Base-by-base conservation (phyloP, 1,140 invertebrate genomes). In the Caenorhabditis inopinata region DNA sequence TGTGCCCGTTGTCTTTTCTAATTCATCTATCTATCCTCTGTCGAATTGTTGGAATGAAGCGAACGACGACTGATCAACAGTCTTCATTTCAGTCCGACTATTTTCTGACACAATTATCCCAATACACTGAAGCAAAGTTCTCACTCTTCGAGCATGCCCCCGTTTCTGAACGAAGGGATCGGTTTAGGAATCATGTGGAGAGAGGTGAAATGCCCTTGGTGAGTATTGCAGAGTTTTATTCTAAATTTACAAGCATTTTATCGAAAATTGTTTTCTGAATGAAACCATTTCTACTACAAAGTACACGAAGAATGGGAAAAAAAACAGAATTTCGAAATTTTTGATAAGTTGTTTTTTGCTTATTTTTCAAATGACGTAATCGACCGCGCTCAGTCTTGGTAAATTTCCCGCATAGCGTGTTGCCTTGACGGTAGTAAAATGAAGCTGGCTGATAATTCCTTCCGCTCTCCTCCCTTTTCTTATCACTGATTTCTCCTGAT, bases 361-460 rank as follows among this genome's bases (percentile, higher is more conserved):
- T n/a, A n/a, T n/a, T n/a, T n/a, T n/a, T n/a, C n/a, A n/a, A n/a
- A n/a, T n/a, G n/a, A n/a, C n/a, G n/a, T n/a, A n/a, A n/a, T n/a
- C n/a, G n/a, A n/a, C n/a, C n/a, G n/a, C n/a, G n/a, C n/a, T n/a
- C n/a, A n/a, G n/a, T n/a, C n/a, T n/a, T n/a, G n/a, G n/a, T n/a
- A n/a, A n/a, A n/a, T n/a, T n/a, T n/a, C n/a, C n/a, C n/a, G n/a
- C n/a, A n/a, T n/a, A n/a, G n/a, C n/a, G n/a, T 42, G 14, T 42
- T 42, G 14, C 14, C 14, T 42, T 42, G 38, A 42, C 38, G 14
- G 38, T 42, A 42, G 38, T 42, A 42, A 7, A 7, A 5, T 42
- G 38, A n/a, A 42, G 38, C 38, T 42, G 38, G 38, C 58, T 68
- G 58, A 68, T 68, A 68, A 68, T 68, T 68, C 32, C 58, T 68